Percentiles rank a stretch among this genome's conserved stretches.
phyloP scores from a whole-genome alignment of 2,113 vertebrate genomes.

The Pavo muticus region DNA sequence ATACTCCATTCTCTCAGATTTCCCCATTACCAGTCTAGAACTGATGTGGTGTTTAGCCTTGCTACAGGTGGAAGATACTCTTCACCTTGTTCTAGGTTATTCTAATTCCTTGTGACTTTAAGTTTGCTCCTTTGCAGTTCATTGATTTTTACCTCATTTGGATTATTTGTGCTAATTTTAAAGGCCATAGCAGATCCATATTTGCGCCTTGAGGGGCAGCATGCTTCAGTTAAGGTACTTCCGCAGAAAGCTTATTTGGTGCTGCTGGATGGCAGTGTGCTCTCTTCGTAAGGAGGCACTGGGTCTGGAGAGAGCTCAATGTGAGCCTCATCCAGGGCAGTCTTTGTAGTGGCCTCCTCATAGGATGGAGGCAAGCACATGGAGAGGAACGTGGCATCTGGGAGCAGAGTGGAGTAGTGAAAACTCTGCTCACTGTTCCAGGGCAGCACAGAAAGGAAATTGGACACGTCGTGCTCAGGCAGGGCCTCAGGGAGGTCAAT shows the following conservation, averaged over 20 bases:
- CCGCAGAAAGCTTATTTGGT: not conserved
- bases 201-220: not conserved
- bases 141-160: not conserved
- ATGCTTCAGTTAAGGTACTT: not conserved
- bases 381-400: constrained; percentile 75
- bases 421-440: constrained; percentile 68
- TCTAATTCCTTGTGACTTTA: not conserved
- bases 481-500: constrained; percentile 81
- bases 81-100: too few relatives aligned
- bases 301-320: constrained; percentile 40
- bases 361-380: constrained; percentile 85
- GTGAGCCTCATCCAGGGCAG: constrained; percentile 72
- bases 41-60: not conserved
- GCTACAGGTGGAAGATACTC: not conserved
- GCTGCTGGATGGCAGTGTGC: not conserved
- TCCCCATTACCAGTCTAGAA: not conserved
- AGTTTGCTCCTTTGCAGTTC: not conserved
- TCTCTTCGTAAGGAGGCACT: constrained; percentile 65
- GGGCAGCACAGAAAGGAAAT: constrained; percentile 62
- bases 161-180: not conserved
- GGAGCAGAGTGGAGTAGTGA: constrained; percentile 71
- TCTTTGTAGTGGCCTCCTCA: constrained; percentile 85
- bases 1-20: not conserved
- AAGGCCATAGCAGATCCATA: constrained; percentile 6
- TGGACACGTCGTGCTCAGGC: not conserved